These are phyloP conservation scores for Drosophila vallismaia DNA, from an alignment of 2,888 invertebrate species.

Conservation along the genomic window DNA sequence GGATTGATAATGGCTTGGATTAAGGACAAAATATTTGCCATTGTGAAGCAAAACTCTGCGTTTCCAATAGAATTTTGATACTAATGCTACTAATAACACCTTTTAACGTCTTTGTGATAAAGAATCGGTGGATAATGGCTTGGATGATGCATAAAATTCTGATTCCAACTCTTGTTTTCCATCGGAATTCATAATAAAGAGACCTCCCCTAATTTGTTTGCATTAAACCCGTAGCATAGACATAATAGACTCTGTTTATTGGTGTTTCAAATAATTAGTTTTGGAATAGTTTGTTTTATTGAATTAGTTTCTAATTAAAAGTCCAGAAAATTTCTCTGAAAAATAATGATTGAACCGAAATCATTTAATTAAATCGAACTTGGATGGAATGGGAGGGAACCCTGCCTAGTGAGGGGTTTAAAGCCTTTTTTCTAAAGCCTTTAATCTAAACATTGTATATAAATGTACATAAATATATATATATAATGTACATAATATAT, in stretches of 20 bases:
- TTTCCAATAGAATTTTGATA: no score
- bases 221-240: background rate
- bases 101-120: slow-evolving; percentile 3
- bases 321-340: background rate
- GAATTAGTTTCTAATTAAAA: background rate
- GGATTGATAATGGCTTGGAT: no score
- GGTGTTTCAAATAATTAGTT: background rate
- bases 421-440: no score
- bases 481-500: no score
- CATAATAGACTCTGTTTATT: background rate
- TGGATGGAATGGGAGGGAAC: background rate
- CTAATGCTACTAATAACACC: slow-evolving; percentile 9
- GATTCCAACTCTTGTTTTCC: background rate
- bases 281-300: background rate
- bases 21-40: no score
- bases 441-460: no score
- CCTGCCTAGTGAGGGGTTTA: background rate
- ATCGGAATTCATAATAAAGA: slow-evolving; percentile 1
- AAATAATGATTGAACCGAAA: background rate
- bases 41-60: no score
- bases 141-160: background rate
- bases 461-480: no score
- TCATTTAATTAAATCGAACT: background rate
- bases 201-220: background rate
- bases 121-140: background rate